These are phyloP conservation scores for Gila robusta DNA, from an alignment of 2,797 vertebrate species.

Conservation along the genomic window DNA sequence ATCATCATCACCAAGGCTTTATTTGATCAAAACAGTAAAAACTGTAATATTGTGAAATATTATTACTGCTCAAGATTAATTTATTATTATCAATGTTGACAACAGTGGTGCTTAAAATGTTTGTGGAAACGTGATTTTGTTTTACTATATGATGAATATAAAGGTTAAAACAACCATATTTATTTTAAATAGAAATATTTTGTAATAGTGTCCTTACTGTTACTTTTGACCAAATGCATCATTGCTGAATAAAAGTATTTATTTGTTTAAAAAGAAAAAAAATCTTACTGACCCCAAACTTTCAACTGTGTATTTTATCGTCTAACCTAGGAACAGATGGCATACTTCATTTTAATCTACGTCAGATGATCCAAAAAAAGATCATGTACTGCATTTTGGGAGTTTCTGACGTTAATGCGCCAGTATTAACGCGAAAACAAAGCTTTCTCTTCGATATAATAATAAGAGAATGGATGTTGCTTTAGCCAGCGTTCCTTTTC, in stretches of 20 bases:
- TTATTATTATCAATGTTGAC: background rate
- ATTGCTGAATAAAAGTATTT: background rate
- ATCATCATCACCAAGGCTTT: background rate
- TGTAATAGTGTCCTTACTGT: background rate
- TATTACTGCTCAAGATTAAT: background rate
- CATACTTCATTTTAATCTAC: background rate
- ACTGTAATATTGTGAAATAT: background rate
- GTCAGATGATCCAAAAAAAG: background rate
- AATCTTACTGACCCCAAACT: background rate
- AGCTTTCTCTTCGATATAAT: slow-evolving; percentile 43
- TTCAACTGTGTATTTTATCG: background rate
- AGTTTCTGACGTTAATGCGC: slow-evolving; percentile 29
- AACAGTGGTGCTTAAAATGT: background rate
- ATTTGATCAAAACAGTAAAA: background rate
- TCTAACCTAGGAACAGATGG: background rate
- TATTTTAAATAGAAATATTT: background rate
- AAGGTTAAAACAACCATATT: background rate
- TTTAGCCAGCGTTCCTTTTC: slow-evolving; percentile 49
- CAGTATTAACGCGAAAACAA: slow-evolving; percentile 43
- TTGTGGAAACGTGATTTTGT: too few species aligned
- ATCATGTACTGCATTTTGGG: slow-evolving; percentile 15
- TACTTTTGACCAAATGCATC: background rate
- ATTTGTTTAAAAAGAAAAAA: background rate
- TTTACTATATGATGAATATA: background rate
- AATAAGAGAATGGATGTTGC: slow-evolving; percentile 48